Base-by-base conservation (phyloP, 1,140 invertebrate species). In the Tetragnatha versicolor region DNA sequence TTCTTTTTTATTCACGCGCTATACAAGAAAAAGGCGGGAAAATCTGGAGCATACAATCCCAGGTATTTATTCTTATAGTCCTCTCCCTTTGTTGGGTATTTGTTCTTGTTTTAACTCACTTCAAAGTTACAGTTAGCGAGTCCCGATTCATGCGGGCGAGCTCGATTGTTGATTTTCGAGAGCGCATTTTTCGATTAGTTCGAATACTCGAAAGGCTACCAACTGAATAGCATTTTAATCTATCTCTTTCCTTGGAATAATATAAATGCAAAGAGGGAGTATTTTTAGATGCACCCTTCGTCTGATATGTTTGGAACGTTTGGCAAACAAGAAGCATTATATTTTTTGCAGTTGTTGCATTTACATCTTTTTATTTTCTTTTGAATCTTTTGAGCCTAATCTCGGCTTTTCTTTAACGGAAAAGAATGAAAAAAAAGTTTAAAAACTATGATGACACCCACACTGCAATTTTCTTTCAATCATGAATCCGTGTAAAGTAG, bases 81-180 rank as follows among this genome's bases (percentile, higher is more conserved):
- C 27, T 22, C 35, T 35, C 7, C 27, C 33, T 63, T 31, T 39
- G 31, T 63, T n/a, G 20, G 7, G 49, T 63, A 12, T 63, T 63
- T 63, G 35, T 42, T 63, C 60, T 63, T 39, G 35, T 63, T 63
- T 42, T 37, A 63, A 63, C 25, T 39, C 60, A 39, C 60, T 63
- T 37, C 60, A 63, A 60, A 63, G 60, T 63, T 63, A 63, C 60
- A 39, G 60, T n/a, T 10, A 63, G 33, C 60, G 60, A 9, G 39
- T 17, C 17, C 33, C 22, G 60, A 39, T 33, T 33, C 31, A 63
- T 63, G 35, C 60, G 60, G 60, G 60, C 60, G 42, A n/a, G n/a
- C 42, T n/a, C 10, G 42, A 17, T 42, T 22, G 35, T 39, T 51
- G 49, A 20, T 51, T 51, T 39, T 5, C 27, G 25, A n/a, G n/a